Evolutionary conservation across 2,797 vertebrate species (phyloP).

Genomic region (Eupleurogrammus muticus): DNA sequence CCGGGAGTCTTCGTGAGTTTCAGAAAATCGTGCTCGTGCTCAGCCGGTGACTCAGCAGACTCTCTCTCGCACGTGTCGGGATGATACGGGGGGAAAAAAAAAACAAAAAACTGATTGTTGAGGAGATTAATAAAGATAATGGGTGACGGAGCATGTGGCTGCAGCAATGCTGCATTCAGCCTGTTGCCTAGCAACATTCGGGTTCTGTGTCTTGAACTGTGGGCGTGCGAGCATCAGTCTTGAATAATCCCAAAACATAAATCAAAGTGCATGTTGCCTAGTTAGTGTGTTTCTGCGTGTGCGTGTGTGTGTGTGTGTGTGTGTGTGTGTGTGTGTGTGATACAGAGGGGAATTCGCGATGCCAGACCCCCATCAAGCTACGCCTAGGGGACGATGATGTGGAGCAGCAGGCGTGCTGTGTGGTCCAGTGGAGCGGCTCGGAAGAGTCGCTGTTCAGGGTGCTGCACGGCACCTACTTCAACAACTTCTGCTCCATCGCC

Average conservation of each 20-base stretch:
- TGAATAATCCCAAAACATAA: slow-evolving; percentile 62
- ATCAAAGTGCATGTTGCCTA: slow-evolving; percentile 32
- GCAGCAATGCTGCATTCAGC: slow-evolving; percentile 65
- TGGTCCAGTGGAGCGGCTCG: slow-evolving; percentile 92
- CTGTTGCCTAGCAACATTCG: slow-evolving; percentile 77
- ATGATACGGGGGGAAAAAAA: no score
- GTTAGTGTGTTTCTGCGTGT: slow-evolving; percentile 1
- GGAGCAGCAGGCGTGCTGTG: slow-evolving; percentile 78
- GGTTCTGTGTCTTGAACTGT: slow-evolving; percentile 56
- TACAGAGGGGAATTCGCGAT: slow-evolving; percentile 94
- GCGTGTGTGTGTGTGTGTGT: slow-evolving; percentile 4
- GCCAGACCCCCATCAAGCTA: slow-evolving; percentile 95
- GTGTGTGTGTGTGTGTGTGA: slow-evolving; percentile 37
- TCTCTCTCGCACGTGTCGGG: slow-evolving; percentile 51
- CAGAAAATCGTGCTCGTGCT: slow-evolving; percentile 49
- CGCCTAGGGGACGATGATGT: slow-evolving; percentile 83
- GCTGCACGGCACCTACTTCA: slow-evolving; percentile 97
- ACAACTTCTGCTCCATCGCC: slow-evolving; percentile 98
- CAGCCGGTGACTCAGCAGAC: slow-evolving; percentile 74
- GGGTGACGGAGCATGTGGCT: slow-evolving; percentile 60
- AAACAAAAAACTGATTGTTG: slow-evolving; percentile 74
- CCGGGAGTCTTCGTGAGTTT: slow-evolving; percentile 48
- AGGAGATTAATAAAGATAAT: slow-evolving; percentile 73
- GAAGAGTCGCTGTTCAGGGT: slow-evolving; percentile 98
- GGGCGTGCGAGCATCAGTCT: slow-evolving; percentile 51